Conservation (phyloP, 2,113 vertebrate species). For the Spermophilus dauricus region DNA sequence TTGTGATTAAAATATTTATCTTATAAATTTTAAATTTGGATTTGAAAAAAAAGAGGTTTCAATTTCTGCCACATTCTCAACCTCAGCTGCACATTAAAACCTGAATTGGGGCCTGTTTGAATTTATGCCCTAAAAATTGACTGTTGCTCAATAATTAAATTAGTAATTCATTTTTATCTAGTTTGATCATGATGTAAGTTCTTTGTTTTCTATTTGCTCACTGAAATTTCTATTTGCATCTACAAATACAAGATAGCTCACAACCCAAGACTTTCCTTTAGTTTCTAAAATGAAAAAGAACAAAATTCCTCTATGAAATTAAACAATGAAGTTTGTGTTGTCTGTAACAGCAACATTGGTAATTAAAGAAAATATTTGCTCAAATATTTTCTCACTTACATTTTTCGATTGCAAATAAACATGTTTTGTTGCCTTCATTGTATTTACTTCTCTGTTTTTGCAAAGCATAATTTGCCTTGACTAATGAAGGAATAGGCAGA, state of each 20-base stretch:
- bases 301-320: conserved; percentile 84
- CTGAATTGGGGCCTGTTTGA: conserved; percentile 81
- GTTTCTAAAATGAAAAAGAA: conserved; percentile 90
- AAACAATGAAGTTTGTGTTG: conserved; percentile 93
- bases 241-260: conserved; percentile 90
- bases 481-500: conserved; percentile 89
- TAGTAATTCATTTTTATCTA: conserved; percentile 89
- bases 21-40: neutral
- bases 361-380: conserved; percentile 96
- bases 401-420: conserved; percentile 90
- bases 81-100: neutral
- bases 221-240: conserved; percentile 89
- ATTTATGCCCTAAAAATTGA: conserved; percentile 93
- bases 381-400: conserved; percentile 83
- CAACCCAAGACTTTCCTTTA: conserved; percentile 90
- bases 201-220: conserved; percentile 88
- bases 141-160: conserved; percentile 94
- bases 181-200: conserved; percentile 94
- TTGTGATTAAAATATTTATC: neutral
- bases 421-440: conserved; percentile 87
- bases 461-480: conserved; percentile 88
- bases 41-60: neutral
- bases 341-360: conserved; percentile 96
- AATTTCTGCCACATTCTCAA: conserved; percentile 7
- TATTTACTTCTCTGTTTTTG: conserved; percentile 85